A percentile compares a stretch with the other conserved stretches of the same genome.
Evolutionary conservation across 2,888 invertebrate species (phyloP).

Genomic region (Mycalesis mineus): DNA sequence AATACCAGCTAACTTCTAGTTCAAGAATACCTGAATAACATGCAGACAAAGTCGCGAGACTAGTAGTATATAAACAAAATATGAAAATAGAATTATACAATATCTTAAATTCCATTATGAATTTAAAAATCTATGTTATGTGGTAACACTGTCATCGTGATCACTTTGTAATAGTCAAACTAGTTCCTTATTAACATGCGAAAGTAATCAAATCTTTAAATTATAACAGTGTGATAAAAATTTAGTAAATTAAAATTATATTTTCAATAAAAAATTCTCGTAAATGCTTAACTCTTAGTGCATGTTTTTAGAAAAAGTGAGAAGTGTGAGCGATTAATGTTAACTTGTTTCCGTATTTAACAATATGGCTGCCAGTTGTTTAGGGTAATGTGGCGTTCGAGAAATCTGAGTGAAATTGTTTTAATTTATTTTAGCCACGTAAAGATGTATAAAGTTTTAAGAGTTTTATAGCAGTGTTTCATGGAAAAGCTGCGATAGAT

Average conservation of each 20-base stretch:
- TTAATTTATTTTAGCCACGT: conserved; percentile 68
- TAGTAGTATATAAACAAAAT: too few relatives aligned
- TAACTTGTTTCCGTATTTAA: conserved; percentile 64
- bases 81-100: too few relatives aligned
- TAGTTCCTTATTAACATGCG: conserved; percentile 26
- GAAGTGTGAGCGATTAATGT: conserved; percentile 41
- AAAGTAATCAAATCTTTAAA: conserved; percentile 6
- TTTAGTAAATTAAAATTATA: conserved; percentile 7
- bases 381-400: conserved; percentile 79
- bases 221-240: not conserved
- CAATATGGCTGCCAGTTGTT: conserved; percentile 79
- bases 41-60: too few relatives aligned
- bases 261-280: conserved; percentile 1
- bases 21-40: too few relatives aligned
- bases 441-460: conserved; percentile 73
- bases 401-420: conserved; percentile 74
- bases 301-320: conserved; percentile 26
- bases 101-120: not conserved
- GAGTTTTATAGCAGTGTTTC: conserved; percentile 74
- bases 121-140: not conserved
- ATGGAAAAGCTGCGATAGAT: conserved; percentile 61
- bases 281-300: not conserved
- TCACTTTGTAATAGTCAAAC: conserved; percentile 31
- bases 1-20: too few relatives aligned
- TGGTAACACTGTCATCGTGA: conserved; percentile 32